Evolutionary conservation across 2,797 vertebrate genomes (phyloP), one percentile per base, ranked within the genome.

Genomic region (Sebastes reedi): DNA sequence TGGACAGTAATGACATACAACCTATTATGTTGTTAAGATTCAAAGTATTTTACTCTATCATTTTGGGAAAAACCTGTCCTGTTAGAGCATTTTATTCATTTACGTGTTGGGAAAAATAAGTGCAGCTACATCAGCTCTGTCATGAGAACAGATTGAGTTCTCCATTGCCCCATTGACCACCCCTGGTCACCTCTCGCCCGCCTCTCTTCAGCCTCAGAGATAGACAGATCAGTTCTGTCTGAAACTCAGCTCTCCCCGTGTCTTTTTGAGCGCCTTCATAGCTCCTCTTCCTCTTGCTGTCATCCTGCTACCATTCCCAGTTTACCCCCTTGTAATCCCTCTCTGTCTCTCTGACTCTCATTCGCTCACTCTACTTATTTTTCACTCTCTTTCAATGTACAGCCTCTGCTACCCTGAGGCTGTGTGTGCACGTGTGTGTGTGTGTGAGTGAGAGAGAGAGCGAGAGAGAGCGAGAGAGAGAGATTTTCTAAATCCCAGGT

Each of bases 401-500:
- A 67, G 76, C 62, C 62, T 70, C 60, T 69, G 82, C 77, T 77
- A 79, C 80, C 86, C 77, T 77, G 67, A 34, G 75, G 61, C 70
- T 65, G 75, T 72, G 81, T 69, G 64, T 72, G 42, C 42, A 46
- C 42, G 1, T 46, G 80, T 52, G 73, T 39, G 76, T 74, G 81
- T 62, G 69, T 46, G 69, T 36, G 72, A 2, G 29, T 3, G 54
- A n/a, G 55, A 32, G 56, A 42, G 74, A 50, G 55, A 29, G 64
- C 29, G 42, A 50, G 25, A 60, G 30, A 52, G 60, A 56, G 42
- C 70, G 56, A 82, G 78, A 82, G 79, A 80, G 70, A 84, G 91
- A 93, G 91, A 89, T 94, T 94, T 92, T 88, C 90, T 93, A 93
- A 95, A 94, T 94, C 94, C 93, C 86, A 93, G 91, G 92, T 94